A percentile compares a stretch with the other conserved stretches of the same genome.
Conservation (phyloP, 2,797 vertebrate genomes). For the Enteromius anoplus region DNA sequence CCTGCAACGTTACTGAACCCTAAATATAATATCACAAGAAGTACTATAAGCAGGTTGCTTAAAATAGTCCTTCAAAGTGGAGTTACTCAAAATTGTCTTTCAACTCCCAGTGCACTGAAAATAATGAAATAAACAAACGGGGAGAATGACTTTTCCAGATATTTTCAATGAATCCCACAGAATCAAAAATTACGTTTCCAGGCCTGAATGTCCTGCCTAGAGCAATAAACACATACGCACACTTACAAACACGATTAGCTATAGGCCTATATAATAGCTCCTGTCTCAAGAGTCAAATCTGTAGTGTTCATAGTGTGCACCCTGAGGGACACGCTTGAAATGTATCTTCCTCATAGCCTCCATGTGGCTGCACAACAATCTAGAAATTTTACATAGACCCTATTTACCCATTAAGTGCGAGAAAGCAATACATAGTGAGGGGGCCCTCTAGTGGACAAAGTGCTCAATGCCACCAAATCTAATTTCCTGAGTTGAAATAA, state of each 20-base stretch:
- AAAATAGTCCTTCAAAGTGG: not conserved
- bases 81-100: not conserved
- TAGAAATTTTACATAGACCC: conserved; percentile 33
- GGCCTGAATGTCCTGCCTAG: not conserved
- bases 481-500: conserved; percentile 52
- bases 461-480: conserved; percentile 38
- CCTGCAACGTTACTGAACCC: not conserved
- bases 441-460: conserved; percentile 74
- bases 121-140: not conserved
- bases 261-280: not conserved
- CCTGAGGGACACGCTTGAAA: not conserved
- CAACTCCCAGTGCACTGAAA: not conserved
- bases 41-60: not conserved
- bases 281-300: not conserved
- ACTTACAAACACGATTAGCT: not conserved
- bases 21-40: not conserved
- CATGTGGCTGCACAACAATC: conserved; percentile 20
- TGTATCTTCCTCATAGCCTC: not conserved
- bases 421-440: conserved; percentile 47
- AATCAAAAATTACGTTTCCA: not conserved
- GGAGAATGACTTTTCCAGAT: not conserved
- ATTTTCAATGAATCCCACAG: not conserved
- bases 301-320: not conserved
- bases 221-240: not conserved
- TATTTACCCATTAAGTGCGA: not conserved